phyloP scores from a whole-genome alignment of 2,797 vertebrate species.

The Rhadinocentrus ornatus region DNA sequence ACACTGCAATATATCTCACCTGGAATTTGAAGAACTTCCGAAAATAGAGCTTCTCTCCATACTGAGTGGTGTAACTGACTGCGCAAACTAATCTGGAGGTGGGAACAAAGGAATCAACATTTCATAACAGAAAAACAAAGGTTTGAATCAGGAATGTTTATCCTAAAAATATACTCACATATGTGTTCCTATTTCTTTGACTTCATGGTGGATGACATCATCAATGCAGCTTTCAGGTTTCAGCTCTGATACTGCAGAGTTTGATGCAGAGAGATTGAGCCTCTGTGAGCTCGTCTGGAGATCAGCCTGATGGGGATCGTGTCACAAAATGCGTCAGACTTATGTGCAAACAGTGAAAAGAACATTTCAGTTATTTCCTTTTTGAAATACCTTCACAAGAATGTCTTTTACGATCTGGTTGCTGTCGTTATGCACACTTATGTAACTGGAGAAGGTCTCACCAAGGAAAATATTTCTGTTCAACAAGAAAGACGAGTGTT shows the following conservation, averaged over 20 bases:
- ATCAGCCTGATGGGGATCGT: conserved; percentile 85
- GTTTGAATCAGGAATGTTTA: background rate
- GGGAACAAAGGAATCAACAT: background rate
- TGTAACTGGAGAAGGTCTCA: conserved; percentile 99
- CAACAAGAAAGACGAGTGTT: background rate
- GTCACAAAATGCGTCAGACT: background rate
- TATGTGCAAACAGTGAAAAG: background rate
- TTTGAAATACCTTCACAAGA: conserved; percentile 90
- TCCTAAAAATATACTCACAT: conserved; percentile 83
- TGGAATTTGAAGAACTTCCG: conserved; percentile 99
- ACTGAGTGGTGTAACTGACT: conserved; percentile 96
- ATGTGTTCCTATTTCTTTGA: conserved; percentile 98
- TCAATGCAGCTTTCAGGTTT: conserved; percentile 96
- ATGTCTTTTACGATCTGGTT: conserved; percentile 96
- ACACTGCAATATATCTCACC: conserved; percentile 77
- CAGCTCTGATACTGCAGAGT: conserved; percentile 91
- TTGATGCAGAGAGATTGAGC: conserved; percentile 96
- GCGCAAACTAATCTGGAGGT: conserved; percentile 93
- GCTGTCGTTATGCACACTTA: conserved; percentile 99
- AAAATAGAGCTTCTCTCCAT: conserved; percentile 98
- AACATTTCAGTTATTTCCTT: background rate
- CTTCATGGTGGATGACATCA: conserved; percentile 98
- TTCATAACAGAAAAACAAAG: background rate
- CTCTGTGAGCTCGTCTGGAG: conserved; percentile 99
- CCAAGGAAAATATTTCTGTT: conserved; percentile 97